Evolutionary conservation across 2,888 invertebrate species (phyloP).

Genomic region (Euplexia lucipara): DNA sequence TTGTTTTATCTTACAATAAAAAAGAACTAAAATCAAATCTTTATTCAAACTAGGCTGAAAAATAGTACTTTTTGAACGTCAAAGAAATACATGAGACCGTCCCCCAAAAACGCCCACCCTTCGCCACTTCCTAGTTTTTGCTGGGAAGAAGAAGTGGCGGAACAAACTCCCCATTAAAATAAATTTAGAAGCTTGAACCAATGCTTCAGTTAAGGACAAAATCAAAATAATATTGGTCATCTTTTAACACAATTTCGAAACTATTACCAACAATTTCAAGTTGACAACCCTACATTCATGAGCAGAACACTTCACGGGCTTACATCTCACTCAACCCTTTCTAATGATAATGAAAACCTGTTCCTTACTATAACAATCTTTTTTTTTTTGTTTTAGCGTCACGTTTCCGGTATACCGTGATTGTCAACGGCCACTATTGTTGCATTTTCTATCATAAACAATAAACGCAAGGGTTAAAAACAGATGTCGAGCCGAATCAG

Average conservation of each 20-base stretch:
- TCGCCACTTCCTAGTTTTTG: too few relatives aligned
- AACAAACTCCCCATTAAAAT: too few relatives aligned
- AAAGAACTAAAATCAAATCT: too few relatives aligned
- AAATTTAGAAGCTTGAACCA: not conserved
- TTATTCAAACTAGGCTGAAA: too few relatives aligned
- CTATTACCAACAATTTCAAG: not conserved
- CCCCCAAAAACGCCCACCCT: too few relatives aligned
- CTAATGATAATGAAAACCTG: conserved; percentile 89
- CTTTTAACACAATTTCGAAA: not conserved
- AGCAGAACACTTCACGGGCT: conserved; percentile 80
- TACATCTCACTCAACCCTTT: conserved; percentile 89
- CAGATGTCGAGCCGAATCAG: conserved; percentile 80
- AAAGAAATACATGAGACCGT: too few relatives aligned
- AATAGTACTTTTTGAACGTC: too few relatives aligned
- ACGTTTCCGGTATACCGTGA: conserved; percentile 79
- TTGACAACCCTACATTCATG: conserved; percentile 76
- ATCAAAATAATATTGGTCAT: not conserved
- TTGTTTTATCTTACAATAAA: too few relatives aligned
- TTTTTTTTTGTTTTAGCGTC: conserved; percentile 87
- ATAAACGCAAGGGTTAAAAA: conserved; percentile 77
- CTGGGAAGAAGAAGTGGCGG: too few relatives aligned
- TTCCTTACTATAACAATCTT: conserved; percentile 84
- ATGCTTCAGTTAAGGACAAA: not conserved
- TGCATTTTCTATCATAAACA: conserved; percentile 83
- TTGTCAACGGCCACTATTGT: conserved; percentile 87